A percentile compares a stretch with the other conserved stretches of the same genome.
Evolutionary conservation across 2,888 invertebrate genomes (phyloP).

Genomic region (Argyresthia albistria): DNA sequence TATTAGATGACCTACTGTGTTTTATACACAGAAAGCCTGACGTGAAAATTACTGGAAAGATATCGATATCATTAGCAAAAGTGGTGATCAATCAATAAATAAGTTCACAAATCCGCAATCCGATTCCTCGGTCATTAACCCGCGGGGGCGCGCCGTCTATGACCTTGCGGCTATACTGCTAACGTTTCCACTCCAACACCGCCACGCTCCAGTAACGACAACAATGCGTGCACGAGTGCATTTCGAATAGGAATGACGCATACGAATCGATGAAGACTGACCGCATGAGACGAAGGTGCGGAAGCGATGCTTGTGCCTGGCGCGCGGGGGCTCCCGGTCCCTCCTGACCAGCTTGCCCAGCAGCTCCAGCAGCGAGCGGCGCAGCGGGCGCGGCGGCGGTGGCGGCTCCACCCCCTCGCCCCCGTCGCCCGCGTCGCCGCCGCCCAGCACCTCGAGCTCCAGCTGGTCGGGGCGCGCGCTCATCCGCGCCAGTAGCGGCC

Average conservation of each 20-base stretch:
- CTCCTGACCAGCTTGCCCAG: slow-evolving; percentile 75
- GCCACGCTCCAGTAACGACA: neutral
- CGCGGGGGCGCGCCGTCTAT: slow-evolving; percentile 44
- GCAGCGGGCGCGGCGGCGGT: slow-evolving; percentile 73
- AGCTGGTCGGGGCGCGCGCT: slow-evolving; percentile 85
- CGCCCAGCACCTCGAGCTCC: slow-evolving; percentile 86
- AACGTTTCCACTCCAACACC: neutral
- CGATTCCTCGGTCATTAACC: slow-evolving; percentile 54
- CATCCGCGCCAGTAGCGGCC: slow-evolving; percentile 81
- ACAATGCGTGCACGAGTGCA: neutral
- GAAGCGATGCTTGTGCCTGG: slow-evolving; percentile 72
- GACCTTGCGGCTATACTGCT: slow-evolving; percentile 32
- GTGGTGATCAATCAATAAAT: slow-evolving; percentile 46
- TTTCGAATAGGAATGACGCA: neutral
- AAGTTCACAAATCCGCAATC: slow-evolving; percentile 44
- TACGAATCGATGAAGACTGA: slow-evolving; percentile 20
- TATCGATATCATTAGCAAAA: neutral
- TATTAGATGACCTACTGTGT: too few relatives aligned
- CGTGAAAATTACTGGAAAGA: too few relatives aligned
- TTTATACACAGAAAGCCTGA: too few relatives aligned
- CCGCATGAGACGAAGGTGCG: slow-evolving; percentile 66
- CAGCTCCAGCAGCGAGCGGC: slow-evolving; percentile 77
- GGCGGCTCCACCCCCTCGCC: too few relatives aligned
- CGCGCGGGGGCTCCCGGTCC: slow-evolving; percentile 57
- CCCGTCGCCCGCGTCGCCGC: slow-evolving; percentile 82